A percentile compares a stretch with the other conserved stretches of the same genome.
These are phyloP conservation scores for Halisarca cf. caerulea DNA, from an alignment of 37 sponge, comb jelly and placozoan species.

Conservation along the genomic window DNA sequence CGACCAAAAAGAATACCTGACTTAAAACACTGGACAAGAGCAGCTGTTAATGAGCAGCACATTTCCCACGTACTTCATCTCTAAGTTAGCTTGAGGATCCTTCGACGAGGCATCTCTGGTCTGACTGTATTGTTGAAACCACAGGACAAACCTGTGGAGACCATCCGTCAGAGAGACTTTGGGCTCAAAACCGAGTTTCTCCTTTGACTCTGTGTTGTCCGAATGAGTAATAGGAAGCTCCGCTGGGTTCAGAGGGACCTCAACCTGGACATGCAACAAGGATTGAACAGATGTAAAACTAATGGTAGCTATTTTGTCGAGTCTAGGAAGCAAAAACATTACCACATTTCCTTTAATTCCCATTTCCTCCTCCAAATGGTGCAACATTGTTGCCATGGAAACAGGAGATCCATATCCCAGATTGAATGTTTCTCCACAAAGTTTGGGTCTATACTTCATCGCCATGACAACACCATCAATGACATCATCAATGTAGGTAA, in stretches of 20 bases:
- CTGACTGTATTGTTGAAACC: slow-evolving; percentile 52
- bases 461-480: slow-evolving; percentile 58
- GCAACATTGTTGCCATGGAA: slow-evolving; percentile 37
- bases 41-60: too few species aligned
- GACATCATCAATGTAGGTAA: slow-evolving; percentile 75
- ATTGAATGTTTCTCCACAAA: slow-evolving; percentile 74
- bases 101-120: too few species aligned
- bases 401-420: slow-evolving; percentile 59
- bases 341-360: slow-evolving; percentile 52
- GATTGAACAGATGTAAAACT: not conserved
- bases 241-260: slow-evolving; percentile 50
- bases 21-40: too few species aligned
- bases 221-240: slow-evolving; percentile 64
- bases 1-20: too few species aligned
- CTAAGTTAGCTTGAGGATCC: too few species aligned
- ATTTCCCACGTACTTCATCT: too few species aligned
- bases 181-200: slow-evolving; percentile 48
- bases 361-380: slow-evolving; percentile 55
- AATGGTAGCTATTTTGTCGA: not conserved
- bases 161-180: slow-evolving; percentile 30
- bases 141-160: slow-evolving; percentile 44
- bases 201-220: slow-evolving; percentile 42
- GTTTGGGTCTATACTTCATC: slow-evolving; percentile 31
- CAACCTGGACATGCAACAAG: slow-evolving; percentile 33
- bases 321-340: not conserved